Evolutionary conservation across 2,888 invertebrate species (phyloP), one percentile per base, ranked within the genome.

Genomic region (Galeopsomyia nigrocyanea): DNA sequence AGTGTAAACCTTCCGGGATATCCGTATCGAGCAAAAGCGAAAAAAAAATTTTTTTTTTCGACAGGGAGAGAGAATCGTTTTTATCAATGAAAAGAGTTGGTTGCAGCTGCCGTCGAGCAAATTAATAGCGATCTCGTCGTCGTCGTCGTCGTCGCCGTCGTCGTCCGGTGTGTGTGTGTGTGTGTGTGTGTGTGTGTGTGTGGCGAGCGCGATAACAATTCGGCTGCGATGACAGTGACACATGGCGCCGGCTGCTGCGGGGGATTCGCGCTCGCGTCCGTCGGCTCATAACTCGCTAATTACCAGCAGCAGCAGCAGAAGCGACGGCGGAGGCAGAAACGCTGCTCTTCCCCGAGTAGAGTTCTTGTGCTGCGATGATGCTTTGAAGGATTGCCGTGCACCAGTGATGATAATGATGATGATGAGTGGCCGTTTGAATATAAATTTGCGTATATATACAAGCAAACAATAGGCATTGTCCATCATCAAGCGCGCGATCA

Each of bases 221-320:
- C 77, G 79, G 79, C 77, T 46, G 16, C 79, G 83, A 83, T 83
- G 84, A 83, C 85, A 84, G 82, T 85, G 84, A 85, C 83, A 80
- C 83, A 84, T 85, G 80, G 81, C 81, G n/a, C 22, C 26, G 19
- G 22, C 16, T 47, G 49, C 49, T 17, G 39, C 13, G 31, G 57
- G 63, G 62, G 56, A 31, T 50, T 47, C 53, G 60, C 17, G 31
- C 22, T 55, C n/a, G 19, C 46, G 22, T 19, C 19, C 47, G 10
- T 21, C 78, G 80, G 78, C 76, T 79, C 81, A 80, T 83, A 83
- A 81, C 82, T 81, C 78, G 81, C 82, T 83, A 82, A 83, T 84
- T 83, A 84, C 81, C 74, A 78, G 26, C 2, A 26, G 26, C 26
- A 5, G 26, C 5, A n/a, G n/a, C n/a, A n/a, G n/a, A n/a, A n/a